These are phyloP conservation scores for Antedon mediterranea DNA, from an alignment of 53 echinoderm and acorn worm species.

Conservation along the genomic window DNA sequence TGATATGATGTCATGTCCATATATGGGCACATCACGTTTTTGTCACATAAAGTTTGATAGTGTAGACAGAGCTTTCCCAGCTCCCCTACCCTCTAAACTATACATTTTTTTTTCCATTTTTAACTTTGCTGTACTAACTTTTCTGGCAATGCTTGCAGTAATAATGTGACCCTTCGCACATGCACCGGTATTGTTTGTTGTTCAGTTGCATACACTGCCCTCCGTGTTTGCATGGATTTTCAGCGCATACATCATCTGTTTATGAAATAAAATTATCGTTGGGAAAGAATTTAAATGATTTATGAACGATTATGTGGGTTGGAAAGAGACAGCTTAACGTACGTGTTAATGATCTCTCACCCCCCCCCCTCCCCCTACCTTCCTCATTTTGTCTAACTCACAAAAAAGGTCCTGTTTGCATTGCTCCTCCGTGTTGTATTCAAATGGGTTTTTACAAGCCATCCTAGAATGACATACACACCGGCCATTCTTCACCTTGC, in stretches of 20 bases:
- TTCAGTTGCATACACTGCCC: slow-evolving; percentile 50
- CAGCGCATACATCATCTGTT: slow-evolving; percentile 42
- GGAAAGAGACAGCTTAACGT: not conserved
- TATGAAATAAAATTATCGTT: not conserved
- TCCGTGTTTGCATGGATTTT: slow-evolving; percentile 40
- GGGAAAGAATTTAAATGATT: not conserved
- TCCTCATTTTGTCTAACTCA: no score
- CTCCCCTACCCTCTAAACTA: no score
- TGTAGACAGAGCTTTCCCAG: no score
- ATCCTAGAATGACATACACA: slow-evolving; percentile 36
- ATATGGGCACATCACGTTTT: no score
- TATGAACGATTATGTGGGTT: not conserved
- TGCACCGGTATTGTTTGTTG: slow-evolving; percentile 27
- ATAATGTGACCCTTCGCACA: slow-evolving; percentile 57
- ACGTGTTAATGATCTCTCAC: not conserved
- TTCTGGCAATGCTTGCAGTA: slow-evolving; percentile 43
- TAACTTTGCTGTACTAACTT: slow-evolving; percentile 26
- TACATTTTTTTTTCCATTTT: no score
- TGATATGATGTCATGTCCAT: no score
- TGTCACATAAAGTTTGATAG: no score
- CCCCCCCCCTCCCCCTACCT: no score
- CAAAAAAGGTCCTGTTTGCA: slow-evolving; percentile 15
- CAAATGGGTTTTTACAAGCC: slow-evolving; percentile 47
- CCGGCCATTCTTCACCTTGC: slow-evolving; percentile 40
- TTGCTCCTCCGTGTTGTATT: slow-evolving; percentile 7